phyloP scores from a whole-genome alignment of 2,113 vertebrate genomes.

The Sebastes fasciatus region DNA sequence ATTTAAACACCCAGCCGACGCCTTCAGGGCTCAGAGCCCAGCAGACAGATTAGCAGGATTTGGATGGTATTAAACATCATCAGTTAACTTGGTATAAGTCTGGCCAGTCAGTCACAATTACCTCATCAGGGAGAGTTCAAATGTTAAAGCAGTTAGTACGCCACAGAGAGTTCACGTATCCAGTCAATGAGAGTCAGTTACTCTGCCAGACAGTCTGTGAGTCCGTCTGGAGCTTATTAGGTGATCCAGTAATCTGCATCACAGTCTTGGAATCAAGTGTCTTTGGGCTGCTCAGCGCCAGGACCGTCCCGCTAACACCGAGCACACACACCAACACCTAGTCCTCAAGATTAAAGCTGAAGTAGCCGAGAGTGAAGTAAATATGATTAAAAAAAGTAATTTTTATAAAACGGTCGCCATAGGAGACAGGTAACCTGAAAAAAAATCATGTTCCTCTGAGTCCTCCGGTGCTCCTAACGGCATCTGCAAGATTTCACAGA shows the following conservation, averaged over 20 bases:
- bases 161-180: neutral
- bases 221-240: neutral
- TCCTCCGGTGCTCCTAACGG: too few species aligned
- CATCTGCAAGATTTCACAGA: too few species aligned
- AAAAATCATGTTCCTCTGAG: too few species aligned
- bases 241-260: neutral
- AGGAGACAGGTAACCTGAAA: too few species aligned
- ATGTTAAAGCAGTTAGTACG: neutral
- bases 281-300: too few species aligned
- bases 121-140: neutral
- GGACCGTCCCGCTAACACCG: neutral
- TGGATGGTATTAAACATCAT: conserved; percentile 7
- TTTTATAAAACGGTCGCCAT: too few species aligned
- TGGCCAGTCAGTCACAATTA: neutral
- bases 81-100: neutral
- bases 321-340: too few species aligned
- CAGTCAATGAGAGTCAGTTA: neutral
- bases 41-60: conserved; percentile 45
- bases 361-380: too few species aligned
- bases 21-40: neutral
- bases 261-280: neutral
- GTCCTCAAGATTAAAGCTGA: too few species aligned
- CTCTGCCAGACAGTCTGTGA: neutral
- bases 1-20: conserved; percentile 11
- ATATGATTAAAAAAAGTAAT: too few species aligned